Evolutionary conservation across 1,140 invertebrate genomes (phyloP).

Genomic region (Zaprionus davidi): DNA sequence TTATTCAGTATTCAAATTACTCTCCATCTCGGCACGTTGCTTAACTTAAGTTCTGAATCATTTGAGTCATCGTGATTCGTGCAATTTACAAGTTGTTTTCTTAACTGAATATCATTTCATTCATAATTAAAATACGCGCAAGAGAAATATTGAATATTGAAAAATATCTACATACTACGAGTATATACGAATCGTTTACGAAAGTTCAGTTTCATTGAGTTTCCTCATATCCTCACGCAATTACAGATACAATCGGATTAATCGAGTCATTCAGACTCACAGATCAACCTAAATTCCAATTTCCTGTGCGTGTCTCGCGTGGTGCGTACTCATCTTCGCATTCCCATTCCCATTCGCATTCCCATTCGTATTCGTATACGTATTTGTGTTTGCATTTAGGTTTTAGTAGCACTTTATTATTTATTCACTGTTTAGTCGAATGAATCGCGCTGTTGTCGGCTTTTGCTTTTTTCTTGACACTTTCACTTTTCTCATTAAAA

Average conservation of each 20-base stretch:
- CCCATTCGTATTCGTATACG: constrained; percentile 5
- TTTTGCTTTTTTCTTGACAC: constrained; percentile 69
- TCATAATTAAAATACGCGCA: constrained; percentile 3
- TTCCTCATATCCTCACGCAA: background rate
- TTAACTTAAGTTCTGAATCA: background rate
- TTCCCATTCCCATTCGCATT: background rate
- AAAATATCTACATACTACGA: too few species aligned
- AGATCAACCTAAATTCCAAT: constrained; percentile 7
- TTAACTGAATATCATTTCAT: constrained; percentile 2
- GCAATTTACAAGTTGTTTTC: background rate
- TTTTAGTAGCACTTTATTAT: constrained; percentile 61
- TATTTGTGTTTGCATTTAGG: constrained; percentile 45
- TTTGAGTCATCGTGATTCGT: constrained; percentile 1
- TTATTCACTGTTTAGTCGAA: constrained; percentile 70
- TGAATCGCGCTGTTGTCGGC: constrained; percentile 35
- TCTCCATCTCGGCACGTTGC: background rate
- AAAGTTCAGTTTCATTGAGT: background rate
- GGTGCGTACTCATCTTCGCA: constrained; percentile 7
- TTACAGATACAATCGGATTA: background rate
- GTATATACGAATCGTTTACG: too few species aligned
- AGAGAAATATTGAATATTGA: background rate
- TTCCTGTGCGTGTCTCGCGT: constrained; percentile 4
- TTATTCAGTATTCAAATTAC: background rate
- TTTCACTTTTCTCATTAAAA: constrained; percentile 82
- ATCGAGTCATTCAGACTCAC: background rate